A percentile compares a stretch with the other conserved stretches of the same genome.
Conservation (phyloP, 2,113 vertebrate species). For the Callospermophilus lateralis region DNA sequence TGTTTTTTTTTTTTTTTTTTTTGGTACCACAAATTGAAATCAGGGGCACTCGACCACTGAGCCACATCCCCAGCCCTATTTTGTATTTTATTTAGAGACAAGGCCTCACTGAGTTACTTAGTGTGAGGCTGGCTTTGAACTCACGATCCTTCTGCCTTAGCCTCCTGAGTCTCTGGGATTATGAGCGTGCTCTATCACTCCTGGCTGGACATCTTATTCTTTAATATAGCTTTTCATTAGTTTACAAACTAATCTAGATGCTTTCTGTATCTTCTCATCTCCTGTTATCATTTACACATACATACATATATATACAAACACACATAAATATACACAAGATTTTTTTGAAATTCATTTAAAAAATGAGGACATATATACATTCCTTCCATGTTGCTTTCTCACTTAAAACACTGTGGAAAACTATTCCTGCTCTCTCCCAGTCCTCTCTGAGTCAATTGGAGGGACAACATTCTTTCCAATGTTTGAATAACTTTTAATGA, state of each 20-base stretch:
- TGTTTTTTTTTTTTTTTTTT: too few relatives aligned
- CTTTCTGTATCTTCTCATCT: neutral
- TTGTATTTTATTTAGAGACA: too few relatives aligned
- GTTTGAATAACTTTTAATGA: neutral
- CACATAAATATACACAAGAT: neutral
- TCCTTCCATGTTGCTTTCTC: slow-evolving; percentile 6
- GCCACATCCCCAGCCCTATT: too few relatives aligned
- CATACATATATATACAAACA: neutral
- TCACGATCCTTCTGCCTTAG: too few relatives aligned
- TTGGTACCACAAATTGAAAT: too few relatives aligned
- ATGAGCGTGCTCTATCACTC: too few relatives aligned
- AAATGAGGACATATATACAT: neutral
- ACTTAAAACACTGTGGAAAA: neutral
- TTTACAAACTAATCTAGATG: slow-evolving; percentile 24
- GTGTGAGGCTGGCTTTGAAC: too few relatives aligned
- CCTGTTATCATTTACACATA: neutral
- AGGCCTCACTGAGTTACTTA: too few relatives aligned
- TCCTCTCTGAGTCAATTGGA: neutral
- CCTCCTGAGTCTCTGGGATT: too few relatives aligned
- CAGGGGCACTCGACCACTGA: too few relatives aligned
- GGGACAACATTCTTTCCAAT: neutral
- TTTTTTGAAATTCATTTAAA: slow-evolving; percentile 22
- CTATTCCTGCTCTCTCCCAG: neutral
- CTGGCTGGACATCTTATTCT: neutral
- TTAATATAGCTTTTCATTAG: neutral